Percentiles rank a stretch among this genome's conserved stretches.
phyloP scores from a whole-genome alignment of 2,113 vertebrate genomes.

The Lonchura striata region DNA sequence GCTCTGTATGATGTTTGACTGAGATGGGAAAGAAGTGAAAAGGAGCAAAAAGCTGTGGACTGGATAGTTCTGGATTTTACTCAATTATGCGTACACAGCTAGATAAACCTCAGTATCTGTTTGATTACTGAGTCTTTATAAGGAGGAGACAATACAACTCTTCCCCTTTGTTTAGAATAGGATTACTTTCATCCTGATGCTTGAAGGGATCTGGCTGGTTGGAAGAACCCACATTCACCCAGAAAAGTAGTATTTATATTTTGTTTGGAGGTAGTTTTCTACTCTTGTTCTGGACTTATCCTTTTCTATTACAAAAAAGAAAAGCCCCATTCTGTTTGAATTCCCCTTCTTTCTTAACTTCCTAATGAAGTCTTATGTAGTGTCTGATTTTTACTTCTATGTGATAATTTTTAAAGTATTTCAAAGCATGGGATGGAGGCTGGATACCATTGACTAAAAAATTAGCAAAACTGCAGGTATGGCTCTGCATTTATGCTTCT shows the following conservation, averaged over 20 bases:
- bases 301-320: background rate
- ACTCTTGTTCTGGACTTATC: background rate
- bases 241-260: background rate
- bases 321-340: background rate
- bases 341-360: background rate
- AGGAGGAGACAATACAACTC: background rate
- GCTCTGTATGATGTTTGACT: background rate
- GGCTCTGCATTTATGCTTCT: background rate
- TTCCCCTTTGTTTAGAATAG: background rate
- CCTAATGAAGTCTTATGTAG: background rate
- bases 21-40: background rate
- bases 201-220: background rate
- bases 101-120: background rate
- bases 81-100: background rate
- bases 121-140: background rate
- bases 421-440: background rate
- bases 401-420: background rate
- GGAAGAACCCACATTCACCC: background rate
- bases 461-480: background rate
- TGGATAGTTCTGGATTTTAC: background rate
- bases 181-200: background rate
- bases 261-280: background rate
- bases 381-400: background rate
- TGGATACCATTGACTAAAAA: background rate
- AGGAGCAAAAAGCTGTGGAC: background rate